Evolutionary conservation across 2,113 vertebrate species (phyloP).

Genomic region (Lepus europaeus): DNA sequence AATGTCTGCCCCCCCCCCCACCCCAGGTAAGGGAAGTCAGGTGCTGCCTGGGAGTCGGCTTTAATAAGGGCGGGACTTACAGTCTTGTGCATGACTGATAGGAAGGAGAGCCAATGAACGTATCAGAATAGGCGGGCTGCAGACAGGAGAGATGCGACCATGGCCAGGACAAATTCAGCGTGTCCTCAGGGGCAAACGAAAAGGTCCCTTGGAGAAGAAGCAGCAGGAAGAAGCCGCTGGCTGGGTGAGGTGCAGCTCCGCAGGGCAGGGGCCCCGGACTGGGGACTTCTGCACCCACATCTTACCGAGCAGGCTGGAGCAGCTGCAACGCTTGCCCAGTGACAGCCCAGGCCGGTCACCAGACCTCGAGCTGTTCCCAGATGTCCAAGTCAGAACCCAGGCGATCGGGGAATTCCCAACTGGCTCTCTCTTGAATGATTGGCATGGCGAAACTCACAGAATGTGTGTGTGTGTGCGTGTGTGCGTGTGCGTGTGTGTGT

Average conservation of each 20-base stretch:
- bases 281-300: not conserved
- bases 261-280: not conserved
- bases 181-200: not conserved
- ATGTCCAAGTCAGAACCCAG: not conserved
- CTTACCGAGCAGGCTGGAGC: not conserved
- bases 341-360: not conserved
- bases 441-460: not conserved
- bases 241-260: not conserved
- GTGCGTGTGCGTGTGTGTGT: not conserved
- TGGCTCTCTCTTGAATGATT: not conserved
- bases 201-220: not conserved
- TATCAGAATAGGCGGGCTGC: not conserved
- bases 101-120: not conserved
- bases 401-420: not conserved
- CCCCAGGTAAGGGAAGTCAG: not conserved
- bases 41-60: too few species aligned
- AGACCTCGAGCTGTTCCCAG: not conserved
- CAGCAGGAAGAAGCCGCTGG: not conserved
- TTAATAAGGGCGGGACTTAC: not conserved
- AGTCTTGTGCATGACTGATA: too few species aligned
- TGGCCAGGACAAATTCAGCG: accelerated
- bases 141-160: not conserved
- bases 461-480: not conserved
- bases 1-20: not conserved
- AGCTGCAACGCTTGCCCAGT: not conserved